Base-by-base conservation (phyloP, 35 echinoderm and acorn worm genomes). In the Lytechinus variegatus region DNA sequence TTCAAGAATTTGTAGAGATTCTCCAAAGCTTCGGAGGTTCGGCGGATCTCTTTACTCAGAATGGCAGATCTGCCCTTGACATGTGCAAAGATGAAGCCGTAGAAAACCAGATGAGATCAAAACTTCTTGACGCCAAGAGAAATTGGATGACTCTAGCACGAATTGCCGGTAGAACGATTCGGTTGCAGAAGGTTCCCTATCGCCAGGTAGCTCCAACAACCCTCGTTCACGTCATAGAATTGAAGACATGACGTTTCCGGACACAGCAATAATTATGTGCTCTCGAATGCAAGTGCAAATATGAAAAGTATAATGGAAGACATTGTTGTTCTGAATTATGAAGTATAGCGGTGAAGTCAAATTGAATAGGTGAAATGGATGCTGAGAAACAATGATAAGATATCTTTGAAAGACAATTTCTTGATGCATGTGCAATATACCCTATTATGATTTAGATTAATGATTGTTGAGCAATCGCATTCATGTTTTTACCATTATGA, bases 41-140 rank as follows among this genome's bases (percentile, higher is more conserved):
- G 53, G 92, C 53, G 55, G 53, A 93, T 24, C 53, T 57, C 92
- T 27, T 14, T 6, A 28, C 53, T 6, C 28, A n/a, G 52, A 57
- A 93, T 54, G 92, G 92, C 16, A 10, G 13, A 10, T 55, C 92
- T 16, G 92, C 53, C 27, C 54, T 93, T 10, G 92, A 93, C 54
- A 54, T 93, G 52, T 93, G 92, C 92, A 27, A 57, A 57, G 92
- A 93, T 27, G 92, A 93, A 24, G 54, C 28, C 9, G 54, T 55
- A 11, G 53, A 93, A 54, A 9, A 4, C 29, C n/a, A 55, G 52
- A 27, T 57, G 28, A 57, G 27, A 55, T 3, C 8, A n/a, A 54
- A 14, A 19, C 27, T 57, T 53, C 9, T 27, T 9, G 92, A 33
- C 10, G 55, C 92, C 13, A 27, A 93, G 52, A 55, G 53, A 19